These are phyloP conservation scores for Eulacestoma nigropectus DNA, from an alignment of 2,113 vertebrate species.

Conservation along the genomic window DNA sequence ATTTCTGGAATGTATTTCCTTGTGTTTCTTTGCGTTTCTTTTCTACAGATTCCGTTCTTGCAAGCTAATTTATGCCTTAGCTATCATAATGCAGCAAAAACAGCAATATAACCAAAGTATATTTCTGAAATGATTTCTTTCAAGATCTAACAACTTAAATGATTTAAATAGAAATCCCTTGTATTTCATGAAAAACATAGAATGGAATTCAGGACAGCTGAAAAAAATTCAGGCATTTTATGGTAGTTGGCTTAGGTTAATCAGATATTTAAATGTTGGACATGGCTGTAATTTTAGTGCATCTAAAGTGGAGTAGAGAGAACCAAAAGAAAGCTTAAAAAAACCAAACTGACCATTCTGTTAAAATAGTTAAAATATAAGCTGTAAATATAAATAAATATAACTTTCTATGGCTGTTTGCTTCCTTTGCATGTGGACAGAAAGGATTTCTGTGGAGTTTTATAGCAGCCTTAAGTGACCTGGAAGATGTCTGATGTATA, in stretches of 20 bases:
- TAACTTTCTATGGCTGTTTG: neutral
- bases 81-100: neutral
- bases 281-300: neutral
- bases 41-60: neutral
- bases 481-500: neutral
- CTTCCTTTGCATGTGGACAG: neutral
- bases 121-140: neutral
- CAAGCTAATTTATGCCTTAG: neutral
- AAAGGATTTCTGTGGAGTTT: neutral
- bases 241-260: neutral
- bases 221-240: neutral
- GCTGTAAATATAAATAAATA: neutral
- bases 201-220: neutral
- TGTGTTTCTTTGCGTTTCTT: neutral
- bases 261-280: neutral
- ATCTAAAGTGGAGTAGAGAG: neutral
- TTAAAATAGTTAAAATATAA: neutral
- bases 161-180: neutral
- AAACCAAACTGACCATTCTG: rapidly evolving
- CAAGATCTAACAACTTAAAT: neutral
- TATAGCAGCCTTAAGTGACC: neutral
- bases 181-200: neutral
- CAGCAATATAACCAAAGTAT: neutral
- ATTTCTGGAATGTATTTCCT: neutral
- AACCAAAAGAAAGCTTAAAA: neutral